phyloP scores from a whole-genome alignment of 1,140 invertebrate genomes.

The Saccostrea cuccullata region DNA sequence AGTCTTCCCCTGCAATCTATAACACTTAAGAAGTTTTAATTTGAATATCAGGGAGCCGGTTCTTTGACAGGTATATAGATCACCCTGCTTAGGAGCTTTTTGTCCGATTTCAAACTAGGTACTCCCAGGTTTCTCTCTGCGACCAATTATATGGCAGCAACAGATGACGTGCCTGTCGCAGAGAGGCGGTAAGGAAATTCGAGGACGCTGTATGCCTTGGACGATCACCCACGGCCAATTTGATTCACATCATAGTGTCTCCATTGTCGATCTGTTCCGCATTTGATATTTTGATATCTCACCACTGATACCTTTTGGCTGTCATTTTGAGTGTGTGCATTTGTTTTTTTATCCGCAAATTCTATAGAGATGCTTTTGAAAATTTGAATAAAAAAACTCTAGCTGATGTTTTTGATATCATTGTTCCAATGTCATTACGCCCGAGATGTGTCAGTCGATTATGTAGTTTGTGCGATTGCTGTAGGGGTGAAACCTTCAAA shows the following conservation, averaged over 20 bases:
- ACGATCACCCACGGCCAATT: conserved; percentile 15
- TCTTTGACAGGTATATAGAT: conserved; percentile 24
- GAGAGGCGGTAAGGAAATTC: conserved; percentile 1
- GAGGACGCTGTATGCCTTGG: conserved; percentile 4
- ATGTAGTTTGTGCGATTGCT: background rate
- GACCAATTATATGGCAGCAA: conserved; percentile 2
- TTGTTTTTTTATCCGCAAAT: background rate
- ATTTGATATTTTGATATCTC: conserved; percentile 28
- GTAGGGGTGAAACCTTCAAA: conserved; percentile 10
- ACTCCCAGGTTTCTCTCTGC: background rate
- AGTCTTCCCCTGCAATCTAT: background rate
- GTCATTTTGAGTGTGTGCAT: background rate
- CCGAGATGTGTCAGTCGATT: conserved; percentile 24
- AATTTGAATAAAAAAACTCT: conserved; percentile 6
- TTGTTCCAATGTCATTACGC: conserved; percentile 21
- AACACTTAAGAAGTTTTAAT: conserved; percentile 21
- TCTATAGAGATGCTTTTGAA: conserved; percentile 28
- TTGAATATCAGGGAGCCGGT: conserved; percentile 16
- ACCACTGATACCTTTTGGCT: conserved; percentile 11
- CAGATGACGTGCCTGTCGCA: conserved; percentile 8
- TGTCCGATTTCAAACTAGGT: conserved; percentile 6
- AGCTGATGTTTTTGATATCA: conserved; percentile 24
- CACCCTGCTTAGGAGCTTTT: background rate
- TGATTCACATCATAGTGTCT: conserved; percentile 25
- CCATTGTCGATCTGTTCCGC: conserved; percentile 15